These are phyloP conservation scores for Centrocercus urophasianus DNA, from an alignment of 2,113 vertebrate species.

Conservation along the genomic window DNA sequence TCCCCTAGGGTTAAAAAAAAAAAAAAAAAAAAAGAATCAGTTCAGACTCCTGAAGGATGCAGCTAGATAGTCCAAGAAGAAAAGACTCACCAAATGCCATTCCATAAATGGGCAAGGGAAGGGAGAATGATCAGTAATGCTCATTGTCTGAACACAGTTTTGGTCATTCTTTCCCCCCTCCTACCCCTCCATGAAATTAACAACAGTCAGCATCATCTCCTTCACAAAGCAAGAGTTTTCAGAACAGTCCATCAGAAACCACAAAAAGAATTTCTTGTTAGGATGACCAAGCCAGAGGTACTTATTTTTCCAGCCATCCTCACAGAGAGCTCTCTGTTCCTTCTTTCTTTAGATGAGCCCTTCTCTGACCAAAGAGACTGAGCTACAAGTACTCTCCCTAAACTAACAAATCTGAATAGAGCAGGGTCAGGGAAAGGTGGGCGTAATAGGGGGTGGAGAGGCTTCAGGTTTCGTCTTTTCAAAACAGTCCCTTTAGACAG, in stretches of 20 bases:
- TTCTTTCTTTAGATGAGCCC: not conserved
- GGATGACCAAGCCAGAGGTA: not conserved
- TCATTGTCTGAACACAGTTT: not conserved
- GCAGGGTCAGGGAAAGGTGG: not conserved
- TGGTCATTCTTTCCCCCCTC: not conserved
- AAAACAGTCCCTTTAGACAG: not conserved
- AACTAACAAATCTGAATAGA: not conserved
- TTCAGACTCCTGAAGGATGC: not conserved
- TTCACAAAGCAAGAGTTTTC: not conserved
- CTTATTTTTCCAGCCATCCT: not conserved
- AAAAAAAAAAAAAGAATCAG: not conserved
- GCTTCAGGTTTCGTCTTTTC: not conserved
- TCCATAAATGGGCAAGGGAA: not conserved
- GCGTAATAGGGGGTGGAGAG: not conserved
- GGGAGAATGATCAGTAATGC: not conserved
- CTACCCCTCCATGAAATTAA: not conserved
- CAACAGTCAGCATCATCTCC: not conserved
- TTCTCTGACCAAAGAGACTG: not conserved
- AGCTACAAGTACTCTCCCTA: not conserved
- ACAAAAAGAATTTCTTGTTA: not conserved
- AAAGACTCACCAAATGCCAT: not conserved
- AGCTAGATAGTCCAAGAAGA: not conserved
- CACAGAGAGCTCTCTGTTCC: fast-evolving
- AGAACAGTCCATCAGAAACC: not conserved
- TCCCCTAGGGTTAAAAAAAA: not conserved